Evolutionary conservation across 1,140 invertebrate genomes (phyloP).

Genomic region (Oryctes rhinoceros): DNA sequence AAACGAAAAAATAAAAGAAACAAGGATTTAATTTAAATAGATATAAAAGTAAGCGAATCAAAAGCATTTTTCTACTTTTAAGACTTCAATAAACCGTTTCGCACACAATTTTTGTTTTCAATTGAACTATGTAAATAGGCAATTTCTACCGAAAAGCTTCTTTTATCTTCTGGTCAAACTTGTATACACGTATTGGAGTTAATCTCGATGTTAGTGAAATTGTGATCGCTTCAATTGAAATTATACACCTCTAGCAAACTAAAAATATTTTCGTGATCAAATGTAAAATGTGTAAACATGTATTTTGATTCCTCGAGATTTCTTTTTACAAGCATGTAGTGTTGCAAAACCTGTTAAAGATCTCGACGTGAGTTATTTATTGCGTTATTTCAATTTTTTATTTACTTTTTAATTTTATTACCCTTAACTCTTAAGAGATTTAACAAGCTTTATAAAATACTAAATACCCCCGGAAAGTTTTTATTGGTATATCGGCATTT

Average conservation of each 20-base stretch:
- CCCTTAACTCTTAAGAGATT: too few relatives aligned
- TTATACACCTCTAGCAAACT: slow-evolving; percentile 1
- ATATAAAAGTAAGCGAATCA: too few relatives aligned
- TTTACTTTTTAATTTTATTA: too few relatives aligned
- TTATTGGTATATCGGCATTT: too few relatives aligned
- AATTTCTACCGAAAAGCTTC: not conserved
- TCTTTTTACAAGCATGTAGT: not conserved
- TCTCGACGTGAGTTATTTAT: too few relatives aligned
- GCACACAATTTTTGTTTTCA: slow-evolving; percentile 12
- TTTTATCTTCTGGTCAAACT: not conserved
- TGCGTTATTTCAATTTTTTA: too few relatives aligned
- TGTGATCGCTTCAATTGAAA: not conserved
- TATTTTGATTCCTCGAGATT: not conserved
- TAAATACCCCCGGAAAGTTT: too few relatives aligned
- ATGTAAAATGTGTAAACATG: not conserved
- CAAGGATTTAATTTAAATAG: not conserved
- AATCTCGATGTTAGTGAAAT: not conserved
- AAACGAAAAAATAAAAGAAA: not conserved
- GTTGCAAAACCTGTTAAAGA: not conserved
- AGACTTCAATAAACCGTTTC: not conserved
- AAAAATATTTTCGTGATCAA: slow-evolving; percentile 16
- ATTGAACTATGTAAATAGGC: slow-evolving; percentile 13
- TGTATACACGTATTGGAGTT: not conserved
- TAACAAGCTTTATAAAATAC: too few relatives aligned
- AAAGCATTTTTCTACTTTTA: too few relatives aligned